Base-by-base conservation (phyloP, 2,888 invertebrate species). In the Mylabris sibirica region DNA sequence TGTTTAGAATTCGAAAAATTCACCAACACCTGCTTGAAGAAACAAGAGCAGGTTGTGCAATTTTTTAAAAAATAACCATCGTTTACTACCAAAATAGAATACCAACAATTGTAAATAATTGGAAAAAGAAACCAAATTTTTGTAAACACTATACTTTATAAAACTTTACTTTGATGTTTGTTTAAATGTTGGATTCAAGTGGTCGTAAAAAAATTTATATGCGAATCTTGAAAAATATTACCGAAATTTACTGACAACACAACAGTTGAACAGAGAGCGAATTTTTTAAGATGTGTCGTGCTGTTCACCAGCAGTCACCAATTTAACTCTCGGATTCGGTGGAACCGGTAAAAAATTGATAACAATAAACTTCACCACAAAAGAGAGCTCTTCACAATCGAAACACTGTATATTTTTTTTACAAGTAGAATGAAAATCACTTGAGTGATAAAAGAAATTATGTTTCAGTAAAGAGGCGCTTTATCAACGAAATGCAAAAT, bases 191-290 rank as follows among this genome's bases (percentile, higher is more conserved):
- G 24, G 2, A 9, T 3, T 22, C 24, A 9, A 57, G 57, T 24
- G 57, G 0, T 57, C 57, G 57, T 57, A 57, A 57, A 57, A 24
- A 57, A 57, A 3, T 30, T n/a, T 57, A 24, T 57, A 57, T 57
- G 49, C 49, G 49, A 49, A 49, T 24, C 3, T 57, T 24, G 24
- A 24, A 14, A 57, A 49, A 49, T 49, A 22, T 24, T 57, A 24
- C 24, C 24, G 24, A 57, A 57, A 57, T 24, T 44, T 17, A 17
- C 44, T 5, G n/a, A 17, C 5, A 38, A 38, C 14, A 38, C 2
- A 38, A 38, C 14, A 5, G 34, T 34, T 9, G 5, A 9, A 8
- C 8, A 34, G 34, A 6, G 8, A 34, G 34, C 2, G 9, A 9
- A 35, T 11, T 35, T 12, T 38, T 38, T 14, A 9, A 38, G 14